These are phyloP conservation scores for Dicentrarchus labrax DNA, from an alignment of 2,113 vertebrate genomes.

Conservation along the genomic window DNA sequence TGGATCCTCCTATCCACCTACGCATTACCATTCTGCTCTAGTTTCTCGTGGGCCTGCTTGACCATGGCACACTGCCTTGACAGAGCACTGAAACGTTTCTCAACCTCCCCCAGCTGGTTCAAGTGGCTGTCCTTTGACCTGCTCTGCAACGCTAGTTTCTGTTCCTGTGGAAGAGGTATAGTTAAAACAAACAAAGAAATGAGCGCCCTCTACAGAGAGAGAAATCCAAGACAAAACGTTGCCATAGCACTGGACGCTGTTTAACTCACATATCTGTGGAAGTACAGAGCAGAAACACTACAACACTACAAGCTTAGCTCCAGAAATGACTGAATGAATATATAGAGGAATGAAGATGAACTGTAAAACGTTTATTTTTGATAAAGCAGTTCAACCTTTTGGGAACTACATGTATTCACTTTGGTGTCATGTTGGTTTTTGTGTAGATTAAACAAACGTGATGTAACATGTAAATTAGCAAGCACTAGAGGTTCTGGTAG, in stretches of 20 bases:
- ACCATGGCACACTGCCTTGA: conserved; percentile 87
- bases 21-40: conserved; percentile 90
- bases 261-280: neutral
- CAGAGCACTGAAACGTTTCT: conserved; percentile 88
- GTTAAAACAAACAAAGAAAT: conserved; percentile 20
- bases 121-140: conserved; percentile 90
- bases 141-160: conserved; percentile 89
- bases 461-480: neutral
- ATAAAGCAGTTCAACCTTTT: neutral
- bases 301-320: neutral
- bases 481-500: neutral
- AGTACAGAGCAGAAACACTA: neutral
- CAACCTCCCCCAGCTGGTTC: conserved; percentile 91
- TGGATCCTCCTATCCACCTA: neutral
- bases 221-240: neutral
- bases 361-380: neutral
- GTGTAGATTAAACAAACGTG: neutral
- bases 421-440: neutral
- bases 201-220: neutral
- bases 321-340: neutral
- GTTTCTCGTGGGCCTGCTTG: conserved; percentile 88
- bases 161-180: conserved; percentile 84
- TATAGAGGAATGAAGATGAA: neutral
- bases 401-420: neutral
- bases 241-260: neutral